Conservation (phyloP, 1,140 invertebrate genomes). For the Hyles vespertilio region DNA sequence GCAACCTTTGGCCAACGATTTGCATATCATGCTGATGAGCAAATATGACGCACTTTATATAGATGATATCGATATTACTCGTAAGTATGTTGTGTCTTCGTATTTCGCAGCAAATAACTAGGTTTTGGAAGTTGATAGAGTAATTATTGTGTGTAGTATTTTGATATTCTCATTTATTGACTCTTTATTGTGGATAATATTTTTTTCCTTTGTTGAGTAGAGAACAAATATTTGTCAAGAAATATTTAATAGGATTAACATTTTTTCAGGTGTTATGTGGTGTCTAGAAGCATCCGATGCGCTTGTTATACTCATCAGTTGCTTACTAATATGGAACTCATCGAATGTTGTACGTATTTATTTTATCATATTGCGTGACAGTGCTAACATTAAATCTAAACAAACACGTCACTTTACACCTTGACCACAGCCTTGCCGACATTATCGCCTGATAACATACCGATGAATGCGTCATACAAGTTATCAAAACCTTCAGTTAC, state of each 20-base stretch:
- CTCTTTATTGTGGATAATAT: too few relatives aligned
- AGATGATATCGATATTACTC: slow-evolving; percentile 56
- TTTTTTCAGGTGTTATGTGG: slow-evolving; percentile 50
- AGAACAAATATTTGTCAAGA: too few relatives aligned
- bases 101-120: background rate
- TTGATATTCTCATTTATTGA: too few relatives aligned
- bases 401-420: slow-evolving; percentile 33
- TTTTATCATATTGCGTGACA: background rate
- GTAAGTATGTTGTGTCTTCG: slow-evolving; percentile 31
- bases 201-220: too few relatives aligned
- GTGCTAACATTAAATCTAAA: too few relatives aligned
- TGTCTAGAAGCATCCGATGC: slow-evolving; percentile 57
- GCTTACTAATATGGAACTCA: slow-evolving; percentile 53
- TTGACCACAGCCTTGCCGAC: slow-evolving; percentile 78
- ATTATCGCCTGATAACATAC: slow-evolving; percentile 77
- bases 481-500: slow-evolving; percentile 78
- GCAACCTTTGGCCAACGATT: slow-evolving; percentile 44
- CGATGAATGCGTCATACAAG: slow-evolving; percentile 76
- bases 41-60: slow-evolving; percentile 56
- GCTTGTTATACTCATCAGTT: slow-evolving; percentile 48
- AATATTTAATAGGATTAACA: too few relatives aligned
- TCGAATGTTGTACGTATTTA: slow-evolving; percentile 39
- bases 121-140: too few relatives aligned
- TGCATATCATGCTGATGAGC: slow-evolving; percentile 60
- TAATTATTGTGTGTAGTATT: too few relatives aligned